A percentile compares a stretch with the other conserved stretches of the same genome.
phyloP scores from a whole-genome alignment of 2,113 vertebrate genomes.

The Prionailurus viverrinus region DNA sequence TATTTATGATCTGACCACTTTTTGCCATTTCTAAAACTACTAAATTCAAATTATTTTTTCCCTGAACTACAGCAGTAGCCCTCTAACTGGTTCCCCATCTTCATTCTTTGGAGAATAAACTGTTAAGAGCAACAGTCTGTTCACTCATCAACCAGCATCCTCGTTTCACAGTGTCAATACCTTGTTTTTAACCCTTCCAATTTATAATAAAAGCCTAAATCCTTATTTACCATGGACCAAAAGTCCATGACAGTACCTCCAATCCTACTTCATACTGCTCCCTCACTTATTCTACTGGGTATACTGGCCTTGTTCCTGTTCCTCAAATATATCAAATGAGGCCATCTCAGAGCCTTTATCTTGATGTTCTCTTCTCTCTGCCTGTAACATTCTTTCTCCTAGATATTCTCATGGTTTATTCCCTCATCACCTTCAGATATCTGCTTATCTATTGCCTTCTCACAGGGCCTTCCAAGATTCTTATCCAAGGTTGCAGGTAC shows the following conservation, averaged over 20 bases:
- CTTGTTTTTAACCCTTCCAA: background rate
- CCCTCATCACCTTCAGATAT: background rate
- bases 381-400: background rate
- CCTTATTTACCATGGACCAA: background rate
- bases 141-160: background rate
- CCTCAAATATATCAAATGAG: background rate
- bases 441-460: constrained; percentile 12
- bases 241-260: background rate
- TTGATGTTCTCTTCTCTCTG: background rate
- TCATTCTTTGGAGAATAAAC: background rate
- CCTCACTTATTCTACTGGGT: background rate
- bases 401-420: background rate
- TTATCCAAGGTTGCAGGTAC: background rate
- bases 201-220: background rate
- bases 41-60: background rate
- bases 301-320: background rate
- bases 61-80: background rate
- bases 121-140: background rate
- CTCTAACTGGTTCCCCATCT: background rate
- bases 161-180: background rate
- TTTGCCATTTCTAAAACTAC: background rate
- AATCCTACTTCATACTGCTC: background rate
- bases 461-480: background rate
- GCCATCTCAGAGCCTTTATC: background rate
- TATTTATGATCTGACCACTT: constrained; percentile 14